Conservation (phyloP, 2,113 vertebrate species). For the Tyto alba region DNA sequence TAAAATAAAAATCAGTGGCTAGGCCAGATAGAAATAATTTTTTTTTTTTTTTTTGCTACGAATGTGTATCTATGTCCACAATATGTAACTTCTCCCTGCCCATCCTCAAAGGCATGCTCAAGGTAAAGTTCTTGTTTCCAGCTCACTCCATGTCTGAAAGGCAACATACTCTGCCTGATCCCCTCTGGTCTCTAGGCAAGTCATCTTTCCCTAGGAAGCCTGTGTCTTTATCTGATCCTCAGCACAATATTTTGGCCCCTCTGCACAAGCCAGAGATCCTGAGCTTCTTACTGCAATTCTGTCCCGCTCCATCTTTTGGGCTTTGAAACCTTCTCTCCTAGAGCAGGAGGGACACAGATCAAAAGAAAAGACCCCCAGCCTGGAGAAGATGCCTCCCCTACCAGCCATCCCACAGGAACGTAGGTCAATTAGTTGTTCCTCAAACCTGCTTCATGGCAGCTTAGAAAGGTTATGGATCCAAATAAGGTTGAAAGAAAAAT, state of each 20-base stretch:
- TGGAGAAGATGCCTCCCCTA: neutral
- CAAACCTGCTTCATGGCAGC: accelerated
- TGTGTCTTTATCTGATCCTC: neutral
- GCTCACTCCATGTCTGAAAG: neutral
- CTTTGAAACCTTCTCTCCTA: neutral
- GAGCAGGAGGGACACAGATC: neutral
- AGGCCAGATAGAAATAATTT: neutral
- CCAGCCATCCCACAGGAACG: neutral
- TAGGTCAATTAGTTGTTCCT: neutral
- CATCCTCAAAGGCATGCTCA: neutral
- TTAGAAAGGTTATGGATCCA: neutral
- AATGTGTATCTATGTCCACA: neutral
- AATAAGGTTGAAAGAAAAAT: neutral
- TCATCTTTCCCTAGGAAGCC: neutral
- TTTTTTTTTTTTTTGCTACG: neutral
- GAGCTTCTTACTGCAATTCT: neutral
- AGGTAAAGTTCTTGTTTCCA: neutral
- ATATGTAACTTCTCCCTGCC: neutral
- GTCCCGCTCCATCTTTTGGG: neutral
- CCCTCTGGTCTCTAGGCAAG: neutral
- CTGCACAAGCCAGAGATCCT: neutral
- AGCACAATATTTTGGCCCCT: neutral
- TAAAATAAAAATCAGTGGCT: neutral
- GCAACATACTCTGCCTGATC: neutral
- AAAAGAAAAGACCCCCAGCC: neutral